These are phyloP conservation scores for Lagorchestes hirsutus DNA, from an alignment of 2,797 vertebrate genomes.

Conservation along the genomic window DNA sequence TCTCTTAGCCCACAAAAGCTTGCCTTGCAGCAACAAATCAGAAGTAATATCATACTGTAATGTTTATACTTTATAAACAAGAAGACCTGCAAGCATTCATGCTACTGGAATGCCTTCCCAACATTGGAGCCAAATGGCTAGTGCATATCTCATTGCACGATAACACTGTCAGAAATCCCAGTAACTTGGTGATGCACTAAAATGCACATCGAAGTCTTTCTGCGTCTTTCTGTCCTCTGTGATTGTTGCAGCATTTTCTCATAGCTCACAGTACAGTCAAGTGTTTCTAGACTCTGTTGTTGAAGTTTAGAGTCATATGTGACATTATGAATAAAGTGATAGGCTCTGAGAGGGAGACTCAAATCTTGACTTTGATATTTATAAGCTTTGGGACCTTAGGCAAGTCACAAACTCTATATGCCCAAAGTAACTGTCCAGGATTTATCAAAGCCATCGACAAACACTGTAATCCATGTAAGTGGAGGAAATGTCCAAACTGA, in stretches of 20 bases:
- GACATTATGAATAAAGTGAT: neutral
- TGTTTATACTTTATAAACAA: slow-evolving; percentile 36
- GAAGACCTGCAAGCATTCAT: slow-evolving; percentile 52
- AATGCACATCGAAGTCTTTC: neutral
- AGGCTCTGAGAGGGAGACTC: neutral
- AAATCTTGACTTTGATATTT: neutral
- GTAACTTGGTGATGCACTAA: neutral
- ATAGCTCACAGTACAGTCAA: neutral
- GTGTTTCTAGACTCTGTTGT: neutral
- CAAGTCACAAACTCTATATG: neutral
- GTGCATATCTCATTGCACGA: neutral
- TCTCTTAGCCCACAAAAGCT: slow-evolving; percentile 54
- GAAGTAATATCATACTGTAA: slow-evolving; percentile 28
- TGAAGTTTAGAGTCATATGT: neutral
- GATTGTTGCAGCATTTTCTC: neutral
- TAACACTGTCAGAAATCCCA: neutral
- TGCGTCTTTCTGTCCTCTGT: neutral
- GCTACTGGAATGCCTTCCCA: neutral
- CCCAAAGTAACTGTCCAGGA: neutral
- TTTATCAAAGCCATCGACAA: neutral
- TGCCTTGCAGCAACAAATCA: slow-evolving; percentile 49
- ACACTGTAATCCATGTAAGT: neutral
- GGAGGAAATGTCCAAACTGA: neutral
- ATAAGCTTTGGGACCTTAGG: neutral
- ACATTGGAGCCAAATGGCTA: neutral